Evolutionary conservation across 2,113 vertebrate genomes (phyloP).

Genomic region (Barnardius zonarius): DNA sequence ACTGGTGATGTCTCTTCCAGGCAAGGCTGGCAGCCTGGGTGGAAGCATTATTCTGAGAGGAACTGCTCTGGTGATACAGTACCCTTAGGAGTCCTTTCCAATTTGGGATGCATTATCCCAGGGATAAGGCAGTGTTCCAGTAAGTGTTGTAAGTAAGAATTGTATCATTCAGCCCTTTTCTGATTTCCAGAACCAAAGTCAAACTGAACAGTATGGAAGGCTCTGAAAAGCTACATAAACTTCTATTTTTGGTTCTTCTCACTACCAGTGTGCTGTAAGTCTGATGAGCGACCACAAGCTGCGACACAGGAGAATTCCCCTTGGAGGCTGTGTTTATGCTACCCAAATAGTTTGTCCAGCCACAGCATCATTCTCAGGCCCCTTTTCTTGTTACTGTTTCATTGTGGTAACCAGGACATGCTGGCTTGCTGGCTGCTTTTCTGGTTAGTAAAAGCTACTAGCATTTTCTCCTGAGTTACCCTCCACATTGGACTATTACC

Average conservation of each 20-base stretch:
- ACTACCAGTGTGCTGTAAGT: neutral
- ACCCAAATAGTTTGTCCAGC: neutral
- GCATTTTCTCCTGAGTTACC: slow-evolving; percentile 2
- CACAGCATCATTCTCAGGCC: neutral
- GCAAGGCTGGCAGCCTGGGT: neutral
- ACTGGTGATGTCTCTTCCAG: neutral
- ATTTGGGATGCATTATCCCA: neutral
- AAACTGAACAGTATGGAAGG: neutral
- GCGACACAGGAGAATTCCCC: neutral
- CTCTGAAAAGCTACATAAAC: neutral
- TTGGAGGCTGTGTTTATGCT: neutral
- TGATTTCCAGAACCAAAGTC: neutral
- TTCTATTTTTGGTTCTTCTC: neutral
- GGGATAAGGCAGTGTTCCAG: neutral
- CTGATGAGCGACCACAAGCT: neutral
- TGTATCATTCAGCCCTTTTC: neutral
- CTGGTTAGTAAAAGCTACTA: neutral
- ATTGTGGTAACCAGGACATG: neutral
- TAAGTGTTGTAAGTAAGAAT: neutral
- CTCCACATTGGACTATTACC: neutral
- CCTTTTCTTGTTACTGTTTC: neutral
- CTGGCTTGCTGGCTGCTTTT: neutral
- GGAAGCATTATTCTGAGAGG: neutral
- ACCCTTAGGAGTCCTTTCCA: neutral
- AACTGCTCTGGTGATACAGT: neutral